Evolutionary conservation across 2,888 invertebrate genomes (phyloP), one percentile per base, ranked within the genome.

Genomic region (Idaea straminata): DNA sequence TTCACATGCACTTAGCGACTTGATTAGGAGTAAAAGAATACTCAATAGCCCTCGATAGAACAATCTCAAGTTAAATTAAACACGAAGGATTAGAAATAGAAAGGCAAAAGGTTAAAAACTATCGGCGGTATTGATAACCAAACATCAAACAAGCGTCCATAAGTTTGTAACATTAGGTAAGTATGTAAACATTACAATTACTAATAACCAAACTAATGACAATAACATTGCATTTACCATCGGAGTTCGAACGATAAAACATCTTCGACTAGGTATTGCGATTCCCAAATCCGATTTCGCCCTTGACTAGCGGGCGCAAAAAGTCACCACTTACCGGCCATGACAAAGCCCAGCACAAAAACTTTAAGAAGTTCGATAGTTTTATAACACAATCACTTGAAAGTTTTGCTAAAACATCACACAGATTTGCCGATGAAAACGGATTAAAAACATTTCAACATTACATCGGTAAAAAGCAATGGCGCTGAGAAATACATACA

Each of bases 271-370:
- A 25, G 25, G 25, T 25, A 91, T 90, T 92, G 89, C 90, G 92
- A 92, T 89, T 92, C 89, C 90, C 87, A 88, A 92, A 87, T 90
- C 92, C 92, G 85, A 91, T 92, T 91, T 93, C 92, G 92, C 92
- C 92, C 93, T 93, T 93, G 91, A 91, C 86, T 90, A 90, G 85
- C 88, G 90, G 90, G 90, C 89, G 89, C 90, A 88, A 92, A 92
- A 93, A 93, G 92, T 92, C 92, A 91, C 92, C 93, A 95, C 95
- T 95, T 95, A 95, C 95, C 95, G 95, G 96, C 96, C 96, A 96
- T 96, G 95, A 95, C 95, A 95, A 94, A 94, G 89, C 91, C 92
- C 92, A 92, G 92, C 92, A 92, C 92, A 89, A 91, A 86, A 91
- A 91, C 90, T 91, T 86, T 88, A 88, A 85, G 87, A 89, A 92